These are phyloP conservation scores for Mycteria americana DNA, from an alignment of 2,797 vertebrate species.

Conservation along the genomic window DNA sequence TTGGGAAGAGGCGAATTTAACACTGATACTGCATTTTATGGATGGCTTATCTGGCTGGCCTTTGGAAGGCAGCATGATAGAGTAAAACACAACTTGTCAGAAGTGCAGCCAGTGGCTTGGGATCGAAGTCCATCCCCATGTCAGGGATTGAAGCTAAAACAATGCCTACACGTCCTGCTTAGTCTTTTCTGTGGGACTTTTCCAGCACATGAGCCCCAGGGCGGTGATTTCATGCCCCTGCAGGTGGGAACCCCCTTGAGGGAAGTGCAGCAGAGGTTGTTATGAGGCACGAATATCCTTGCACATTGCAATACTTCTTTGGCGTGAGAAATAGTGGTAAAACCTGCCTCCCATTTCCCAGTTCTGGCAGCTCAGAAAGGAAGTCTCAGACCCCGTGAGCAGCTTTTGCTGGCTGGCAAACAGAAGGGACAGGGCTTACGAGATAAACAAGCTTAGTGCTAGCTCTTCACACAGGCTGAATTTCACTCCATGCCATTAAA, in stretches of 20 bases:
- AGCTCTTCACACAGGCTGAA: not conserved
- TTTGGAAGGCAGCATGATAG: not conserved
- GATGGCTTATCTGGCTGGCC: not conserved
- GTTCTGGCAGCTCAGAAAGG: not conserved
- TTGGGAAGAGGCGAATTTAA: not conserved
- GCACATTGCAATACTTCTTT: not conserved
- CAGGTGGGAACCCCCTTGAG: not conserved
- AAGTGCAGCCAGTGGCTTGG: not conserved
- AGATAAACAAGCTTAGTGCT: not conserved
- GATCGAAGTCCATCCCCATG: not conserved
- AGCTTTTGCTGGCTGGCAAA: not conserved
- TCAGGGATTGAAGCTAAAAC: not conserved
- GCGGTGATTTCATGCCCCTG: accelerated
- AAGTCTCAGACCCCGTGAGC: not conserved
- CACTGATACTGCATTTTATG: not conserved
- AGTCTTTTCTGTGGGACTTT: not conserved
- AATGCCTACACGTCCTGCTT: not conserved
- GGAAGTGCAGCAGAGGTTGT: not conserved
- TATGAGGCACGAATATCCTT: not conserved
- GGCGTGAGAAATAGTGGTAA: not conserved
- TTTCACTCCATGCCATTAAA: not conserved
- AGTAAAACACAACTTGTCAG: not conserved
- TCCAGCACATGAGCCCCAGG: not conserved
- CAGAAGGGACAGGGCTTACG: not conserved
- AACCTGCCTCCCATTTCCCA: not conserved